Evolutionary conservation across 2,113 vertebrate species (phyloP).

Genomic region (Lophura nycthemera): DNA sequence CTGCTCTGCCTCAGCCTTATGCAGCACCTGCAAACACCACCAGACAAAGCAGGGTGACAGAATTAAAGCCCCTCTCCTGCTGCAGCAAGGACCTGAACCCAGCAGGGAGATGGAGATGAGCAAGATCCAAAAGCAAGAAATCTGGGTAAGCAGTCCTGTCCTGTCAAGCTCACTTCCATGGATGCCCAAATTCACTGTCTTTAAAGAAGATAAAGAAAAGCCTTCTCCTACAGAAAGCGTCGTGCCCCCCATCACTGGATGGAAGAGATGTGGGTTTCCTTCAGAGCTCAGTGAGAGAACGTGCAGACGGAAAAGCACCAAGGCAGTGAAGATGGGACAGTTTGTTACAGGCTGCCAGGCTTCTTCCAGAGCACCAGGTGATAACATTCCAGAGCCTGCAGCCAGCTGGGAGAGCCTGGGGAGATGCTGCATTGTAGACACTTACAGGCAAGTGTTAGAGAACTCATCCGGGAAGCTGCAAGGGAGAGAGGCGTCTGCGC

Average conservation of each 20-base stretch:
- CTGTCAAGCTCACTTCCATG: background rate
- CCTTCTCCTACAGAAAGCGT: background rate
- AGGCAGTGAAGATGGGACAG: background rate
- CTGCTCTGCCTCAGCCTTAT: background rate
- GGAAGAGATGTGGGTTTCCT: background rate
- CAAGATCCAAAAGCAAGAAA: constrained; percentile 24
- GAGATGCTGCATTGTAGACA: constrained; percentile 74
- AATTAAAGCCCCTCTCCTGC: background rate
- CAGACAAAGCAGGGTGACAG: background rate
- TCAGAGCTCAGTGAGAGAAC: background rate
- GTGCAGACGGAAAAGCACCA: background rate
- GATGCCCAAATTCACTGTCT: constrained; percentile 11
- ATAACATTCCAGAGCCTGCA: background rate
- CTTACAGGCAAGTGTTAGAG: constrained; percentile 91
- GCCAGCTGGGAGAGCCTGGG: background rate
- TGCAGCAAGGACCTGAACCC: background rate
- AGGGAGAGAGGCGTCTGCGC: constrained; percentile 88
- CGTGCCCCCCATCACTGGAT: background rate
- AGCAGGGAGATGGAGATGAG: background rate
- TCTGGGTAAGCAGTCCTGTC: background rate
- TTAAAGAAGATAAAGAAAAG: background rate
- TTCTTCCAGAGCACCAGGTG: background rate
- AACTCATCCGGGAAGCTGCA: constrained; percentile 95
- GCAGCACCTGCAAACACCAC: background rate
- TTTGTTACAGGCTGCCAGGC: background rate